These are phyloP conservation scores for Enteromius fasciolatus DNA, from an alignment of 2,797 vertebrate genomes.

Conservation along the genomic window DNA sequence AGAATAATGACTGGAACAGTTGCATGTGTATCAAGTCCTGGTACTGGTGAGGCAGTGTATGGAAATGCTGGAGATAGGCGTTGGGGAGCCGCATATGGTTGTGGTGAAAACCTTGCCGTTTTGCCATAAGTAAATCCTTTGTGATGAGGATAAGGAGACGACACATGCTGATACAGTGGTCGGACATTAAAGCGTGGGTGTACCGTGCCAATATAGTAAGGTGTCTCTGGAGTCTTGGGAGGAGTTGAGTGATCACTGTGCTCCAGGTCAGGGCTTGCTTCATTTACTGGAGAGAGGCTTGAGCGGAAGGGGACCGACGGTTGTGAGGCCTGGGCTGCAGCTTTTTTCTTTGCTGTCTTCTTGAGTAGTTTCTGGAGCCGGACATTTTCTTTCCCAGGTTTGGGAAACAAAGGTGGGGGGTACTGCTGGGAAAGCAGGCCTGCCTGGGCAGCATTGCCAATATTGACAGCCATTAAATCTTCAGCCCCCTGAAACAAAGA, in stretches of 20 bases:
- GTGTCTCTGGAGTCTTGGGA: conserved; percentile 74
- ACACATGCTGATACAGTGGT: conserved; percentile 74
- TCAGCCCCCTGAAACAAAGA: conserved; percentile 69
- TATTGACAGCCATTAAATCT: conserved; percentile 83
- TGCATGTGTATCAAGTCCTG: neutral
- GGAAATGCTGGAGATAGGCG: conserved; percentile 57
- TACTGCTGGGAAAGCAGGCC: conserved; percentile 75
- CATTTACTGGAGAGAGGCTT: conserved; percentile 92
- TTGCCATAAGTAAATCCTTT: conserved; percentile 71
- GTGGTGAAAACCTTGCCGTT: conserved; percentile 76
- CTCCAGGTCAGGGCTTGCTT: conserved; percentile 89
- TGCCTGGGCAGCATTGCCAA: conserved; percentile 63
- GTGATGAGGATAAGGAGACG: conserved; percentile 81
- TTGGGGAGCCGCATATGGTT: conserved; percentile 64
- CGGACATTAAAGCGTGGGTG: conserved; percentile 73
- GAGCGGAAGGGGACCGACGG: conserved; percentile 79
- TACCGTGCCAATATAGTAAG: conserved; percentile 57
- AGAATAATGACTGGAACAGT: conserved; percentile 37
- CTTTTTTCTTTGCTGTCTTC: conserved; percentile 84
- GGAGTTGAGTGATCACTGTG: conserved; percentile 80
- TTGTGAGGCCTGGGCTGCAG: conserved; percentile 66
- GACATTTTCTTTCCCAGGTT: conserved; percentile 89
- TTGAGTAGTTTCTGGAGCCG: conserved; percentile 89
- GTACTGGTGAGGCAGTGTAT: conserved; percentile 53
- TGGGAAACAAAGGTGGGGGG: conserved; percentile 89